Evolutionary conservation across 2,888 invertebrate genomes (phyloP).

Genomic region (Kryphioiulus occultus): DNA sequence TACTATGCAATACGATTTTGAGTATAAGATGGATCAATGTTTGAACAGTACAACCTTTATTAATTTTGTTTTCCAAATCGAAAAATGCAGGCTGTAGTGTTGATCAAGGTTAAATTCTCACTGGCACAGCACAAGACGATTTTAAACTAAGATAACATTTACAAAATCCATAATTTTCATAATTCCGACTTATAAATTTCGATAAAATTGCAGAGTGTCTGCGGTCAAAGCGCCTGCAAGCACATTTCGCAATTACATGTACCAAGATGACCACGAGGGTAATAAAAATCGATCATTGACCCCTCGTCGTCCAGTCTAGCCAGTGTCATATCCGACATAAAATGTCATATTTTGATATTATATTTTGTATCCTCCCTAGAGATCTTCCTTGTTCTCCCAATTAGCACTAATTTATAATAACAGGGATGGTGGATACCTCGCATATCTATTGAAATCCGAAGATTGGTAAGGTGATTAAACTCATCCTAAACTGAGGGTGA

Average conservation of each 20-base stretch:
- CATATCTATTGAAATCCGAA: not conserved
- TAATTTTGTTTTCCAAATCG: too few relatives aligned
- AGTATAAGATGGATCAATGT: too few relatives aligned
- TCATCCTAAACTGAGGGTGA: not conserved
- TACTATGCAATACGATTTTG: too few relatives aligned
- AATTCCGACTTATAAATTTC: too few relatives aligned
- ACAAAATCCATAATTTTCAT: too few relatives aligned
- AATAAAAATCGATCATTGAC: slow-evolving; percentile 6
- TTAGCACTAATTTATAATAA: not conserved
- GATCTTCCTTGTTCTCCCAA: not conserved
- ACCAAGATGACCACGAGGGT: not conserved
- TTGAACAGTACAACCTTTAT: too few relatives aligned
- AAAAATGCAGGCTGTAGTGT: too few relatives aligned
- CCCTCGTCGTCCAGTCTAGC: not conserved
- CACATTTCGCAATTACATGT: not conserved
- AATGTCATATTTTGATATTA: not conserved
- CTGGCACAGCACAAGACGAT: too few relatives aligned
- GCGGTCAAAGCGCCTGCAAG: too few relatives aligned
- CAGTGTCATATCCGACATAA: not conserved
- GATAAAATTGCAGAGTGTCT: too few relatives aligned
- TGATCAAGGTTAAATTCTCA: too few relatives aligned
- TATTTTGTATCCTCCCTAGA: not conserved
- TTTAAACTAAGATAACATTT: too few relatives aligned
- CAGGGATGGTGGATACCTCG: not conserved
- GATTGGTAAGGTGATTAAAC: not conserved